A percentile compares a stretch with the other conserved stretches of the same genome.
phyloP scores from a whole-genome alignment of 2,797 vertebrate genomes.

The Oceanodroma leucorhoa region DNA sequence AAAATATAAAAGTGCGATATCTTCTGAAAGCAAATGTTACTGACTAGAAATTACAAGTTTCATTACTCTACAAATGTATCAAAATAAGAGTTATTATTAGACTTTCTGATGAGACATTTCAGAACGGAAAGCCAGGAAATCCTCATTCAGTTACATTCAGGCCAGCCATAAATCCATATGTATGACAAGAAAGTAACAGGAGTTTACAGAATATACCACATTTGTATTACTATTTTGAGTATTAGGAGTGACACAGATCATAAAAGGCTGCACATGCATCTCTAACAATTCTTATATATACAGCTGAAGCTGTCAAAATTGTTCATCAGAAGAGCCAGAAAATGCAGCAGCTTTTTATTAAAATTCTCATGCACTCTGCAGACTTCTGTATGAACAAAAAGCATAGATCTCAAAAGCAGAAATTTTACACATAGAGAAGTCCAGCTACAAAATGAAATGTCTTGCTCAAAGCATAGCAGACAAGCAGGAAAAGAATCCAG shows the following conservation, averaged over 20 bases:
- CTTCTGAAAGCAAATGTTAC: not conserved
- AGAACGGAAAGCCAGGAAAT: slow-evolving; percentile 28
- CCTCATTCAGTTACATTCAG: not conserved
- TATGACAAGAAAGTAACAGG: not conserved
- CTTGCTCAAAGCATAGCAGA: not conserved
- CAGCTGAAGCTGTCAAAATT: not conserved
- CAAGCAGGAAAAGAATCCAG: not conserved
- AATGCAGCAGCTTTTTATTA: slow-evolving; percentile 2
- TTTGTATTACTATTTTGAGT: not conserved
- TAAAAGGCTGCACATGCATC: not conserved
- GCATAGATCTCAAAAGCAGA: not conserved
- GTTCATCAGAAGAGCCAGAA: not conserved
- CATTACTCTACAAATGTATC: not conserved
- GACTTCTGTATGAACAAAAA: not conserved
- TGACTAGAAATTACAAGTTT: not conserved
- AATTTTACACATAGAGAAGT: not conserved
- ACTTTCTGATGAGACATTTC: not conserved
- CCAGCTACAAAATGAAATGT: not conserved
- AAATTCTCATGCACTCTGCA: not conserved
- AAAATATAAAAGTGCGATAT: not conserved
- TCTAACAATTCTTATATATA: not conserved
- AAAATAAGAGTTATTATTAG: not conserved
- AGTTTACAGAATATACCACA: not conserved
- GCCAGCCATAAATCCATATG: not conserved
- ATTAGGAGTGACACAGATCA: slow-evolving; percentile 23